Evolutionary conservation across 2,888 invertebrate genomes (phyloP).

Genomic region (Leptopilina myrica): DNA sequence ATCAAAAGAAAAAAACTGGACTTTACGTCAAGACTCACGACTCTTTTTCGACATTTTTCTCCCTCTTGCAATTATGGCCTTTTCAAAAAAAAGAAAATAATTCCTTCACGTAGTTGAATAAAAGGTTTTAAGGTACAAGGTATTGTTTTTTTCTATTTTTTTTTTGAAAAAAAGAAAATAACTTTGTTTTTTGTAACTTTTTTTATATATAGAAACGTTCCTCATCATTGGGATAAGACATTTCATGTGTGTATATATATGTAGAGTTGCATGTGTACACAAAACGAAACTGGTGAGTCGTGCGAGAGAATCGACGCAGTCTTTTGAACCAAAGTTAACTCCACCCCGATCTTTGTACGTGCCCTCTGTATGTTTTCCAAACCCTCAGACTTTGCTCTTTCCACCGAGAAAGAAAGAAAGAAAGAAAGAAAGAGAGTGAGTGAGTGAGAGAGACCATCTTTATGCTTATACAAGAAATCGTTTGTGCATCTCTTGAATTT

Average conservation of each 20-base stretch:
- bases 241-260: not conserved
- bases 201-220: conserved; percentile 23
- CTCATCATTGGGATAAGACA: conserved; percentile 44
- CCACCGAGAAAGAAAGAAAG: not conserved
- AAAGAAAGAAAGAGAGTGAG: too few species aligned
- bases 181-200: not conserved
- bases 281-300: conserved; percentile 14
- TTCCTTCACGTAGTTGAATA: conserved; percentile 7
- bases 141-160: conserved; percentile 22
- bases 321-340: conserved; percentile 29
- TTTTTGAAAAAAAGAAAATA: too few species aligned
- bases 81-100: conserved; percentile 8
- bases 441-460: not conserved
- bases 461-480: conserved; percentile 10
- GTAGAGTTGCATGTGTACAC: not conserved
- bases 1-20: conserved; percentile 41
- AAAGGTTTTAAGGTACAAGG: not conserved
- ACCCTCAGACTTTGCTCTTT: conserved; percentile 33
- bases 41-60: conserved; percentile 6
- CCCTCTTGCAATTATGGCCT: not conserved
- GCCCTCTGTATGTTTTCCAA: conserved; percentile 11
- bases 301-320: conserved; percentile 36
- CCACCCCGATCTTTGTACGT: conserved; percentile 30
- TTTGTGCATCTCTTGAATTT: conserved; percentile 17
- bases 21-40: not conserved